A percentile compares a stretch with the other conserved stretches of the same genome.
Evolutionary conservation across 1,140 invertebrate genomes (phyloP).

Genomic region (Aricia agestis): DNA sequence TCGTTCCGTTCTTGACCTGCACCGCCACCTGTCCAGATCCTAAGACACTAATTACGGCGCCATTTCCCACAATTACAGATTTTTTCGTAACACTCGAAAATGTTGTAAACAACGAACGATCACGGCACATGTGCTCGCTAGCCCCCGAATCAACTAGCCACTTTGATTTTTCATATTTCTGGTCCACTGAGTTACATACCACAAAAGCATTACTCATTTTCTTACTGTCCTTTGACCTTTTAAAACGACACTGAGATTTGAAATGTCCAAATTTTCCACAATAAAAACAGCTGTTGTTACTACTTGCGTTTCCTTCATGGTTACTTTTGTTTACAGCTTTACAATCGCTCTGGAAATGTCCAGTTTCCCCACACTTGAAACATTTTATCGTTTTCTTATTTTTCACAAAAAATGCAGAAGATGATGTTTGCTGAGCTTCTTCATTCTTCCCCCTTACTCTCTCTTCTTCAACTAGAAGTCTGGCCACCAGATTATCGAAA

Average conservation of each 20-base stretch:
- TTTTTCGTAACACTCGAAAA: conserved; percentile 17
- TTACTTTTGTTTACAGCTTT: conserved; percentile 24
- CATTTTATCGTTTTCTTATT: conserved; percentile 30
- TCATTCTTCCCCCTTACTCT: conserved; percentile 5
- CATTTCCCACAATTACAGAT: conserved; percentile 36
- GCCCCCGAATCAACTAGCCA: conserved; percentile 40
- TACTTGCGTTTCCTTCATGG: conserved; percentile 21
- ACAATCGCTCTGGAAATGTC: conserved; percentile 38
- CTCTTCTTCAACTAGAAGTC: conserved; percentile 17
- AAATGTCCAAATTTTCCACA: conserved; percentile 36
- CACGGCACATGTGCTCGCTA: conserved; percentile 35
- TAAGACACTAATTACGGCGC: conserved; percentile 27
- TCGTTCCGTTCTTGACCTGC: conserved; percentile 30
- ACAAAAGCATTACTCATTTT: conserved; percentile 35
- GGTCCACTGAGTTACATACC: conserved; percentile 17
- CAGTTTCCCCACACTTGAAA: conserved; percentile 35
- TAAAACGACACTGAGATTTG: conserved; percentile 36
- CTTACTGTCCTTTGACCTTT: conserved; percentile 21
- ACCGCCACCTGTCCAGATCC: conserved; percentile 36
- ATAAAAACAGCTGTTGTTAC: conserved; percentile 35
- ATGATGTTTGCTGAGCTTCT: too few relatives aligned
- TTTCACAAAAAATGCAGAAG: conserved; percentile 30
- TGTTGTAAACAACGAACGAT: conserved; percentile 31
- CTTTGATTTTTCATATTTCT: conserved; percentile 26
- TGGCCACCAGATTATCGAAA: conserved; percentile 21